Conservation (phyloP, 2,113 vertebrate genomes). For the Canis aureus region DNA sequence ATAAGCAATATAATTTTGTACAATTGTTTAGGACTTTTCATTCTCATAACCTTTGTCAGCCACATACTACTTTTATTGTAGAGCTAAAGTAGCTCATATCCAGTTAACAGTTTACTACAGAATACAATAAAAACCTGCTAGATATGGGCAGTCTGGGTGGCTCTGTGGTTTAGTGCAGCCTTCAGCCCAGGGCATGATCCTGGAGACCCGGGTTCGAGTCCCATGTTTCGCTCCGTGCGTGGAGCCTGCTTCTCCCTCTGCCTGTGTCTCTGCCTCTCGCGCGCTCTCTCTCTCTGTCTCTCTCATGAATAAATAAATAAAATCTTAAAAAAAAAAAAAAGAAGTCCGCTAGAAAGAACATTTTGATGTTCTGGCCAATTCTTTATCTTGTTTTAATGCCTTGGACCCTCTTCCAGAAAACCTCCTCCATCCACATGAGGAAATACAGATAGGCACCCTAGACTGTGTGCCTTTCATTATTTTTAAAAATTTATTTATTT, state of each 20-base stretch:
- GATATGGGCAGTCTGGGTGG: too few species aligned
- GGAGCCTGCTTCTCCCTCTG: too few species aligned
- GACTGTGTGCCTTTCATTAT: not conserved
- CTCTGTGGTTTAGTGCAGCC: too few species aligned
- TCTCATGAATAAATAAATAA: too few species aligned
- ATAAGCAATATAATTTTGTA: not conserved
- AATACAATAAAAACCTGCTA: not conserved
- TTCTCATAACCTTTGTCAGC: not conserved
- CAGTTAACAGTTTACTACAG: not conserved
- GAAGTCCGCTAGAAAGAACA: not conserved
- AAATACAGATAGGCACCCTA: not conserved
- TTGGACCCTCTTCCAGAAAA: not conserved
- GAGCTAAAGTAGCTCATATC: not conserved
- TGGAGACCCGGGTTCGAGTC: too few species aligned
- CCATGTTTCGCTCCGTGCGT: too few species aligned
- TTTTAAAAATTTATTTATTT: not conserved
- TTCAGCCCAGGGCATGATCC: too few species aligned
- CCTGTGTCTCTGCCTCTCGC: too few species aligned
- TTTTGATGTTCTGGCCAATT: not conserved
- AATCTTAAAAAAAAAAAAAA: too few species aligned
- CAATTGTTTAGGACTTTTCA: not conserved
- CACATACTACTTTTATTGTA: not conserved
- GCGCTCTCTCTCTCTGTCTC: too few species aligned
- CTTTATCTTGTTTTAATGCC: not conserved
- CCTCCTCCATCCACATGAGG: rapidly evolving